Evolutionary conservation across 2,797 vertebrate species (phyloP).

Genomic region (Erithacus rubecula): DNA sequence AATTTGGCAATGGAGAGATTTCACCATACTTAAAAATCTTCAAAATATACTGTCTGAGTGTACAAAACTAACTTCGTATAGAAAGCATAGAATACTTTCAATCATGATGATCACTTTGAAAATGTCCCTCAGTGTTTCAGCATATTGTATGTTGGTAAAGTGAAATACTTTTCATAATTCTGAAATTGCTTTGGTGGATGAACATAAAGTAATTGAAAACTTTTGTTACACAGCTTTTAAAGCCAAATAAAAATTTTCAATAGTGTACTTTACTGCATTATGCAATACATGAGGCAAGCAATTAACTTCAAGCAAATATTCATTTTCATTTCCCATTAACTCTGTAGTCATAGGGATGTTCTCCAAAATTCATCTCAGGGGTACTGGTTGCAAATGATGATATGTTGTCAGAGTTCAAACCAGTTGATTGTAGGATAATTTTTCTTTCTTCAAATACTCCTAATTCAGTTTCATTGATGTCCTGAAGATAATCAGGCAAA

Average conservation of each 20-base stretch:
- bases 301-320: constrained; percentile 60
- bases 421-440: neutral
- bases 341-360: neutral
- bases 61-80: neutral
- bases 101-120: neutral
- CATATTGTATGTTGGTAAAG: neutral
- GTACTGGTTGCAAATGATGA: neutral
- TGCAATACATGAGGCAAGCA: constrained; percentile 27
- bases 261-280: neutral
- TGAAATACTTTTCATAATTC: neutral
- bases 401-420: constrained; percentile 17
- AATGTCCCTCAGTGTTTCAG: neutral
- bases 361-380: constrained; percentile 30
- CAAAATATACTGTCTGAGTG: neutral
- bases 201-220: constrained; percentile 11
- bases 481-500: neutral
- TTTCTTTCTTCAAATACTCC: neutral
- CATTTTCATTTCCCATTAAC: constrained; percentile 51
- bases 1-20: neutral
- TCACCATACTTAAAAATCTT: neutral
- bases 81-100: neutral
- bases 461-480: neutral
- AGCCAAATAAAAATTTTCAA: neutral
- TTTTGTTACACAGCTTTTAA: neutral
- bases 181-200: neutral